These are phyloP conservation scores for Turnix velox DNA, from an alignment of 2,113 vertebrate species.

Conservation along the genomic window DNA sequence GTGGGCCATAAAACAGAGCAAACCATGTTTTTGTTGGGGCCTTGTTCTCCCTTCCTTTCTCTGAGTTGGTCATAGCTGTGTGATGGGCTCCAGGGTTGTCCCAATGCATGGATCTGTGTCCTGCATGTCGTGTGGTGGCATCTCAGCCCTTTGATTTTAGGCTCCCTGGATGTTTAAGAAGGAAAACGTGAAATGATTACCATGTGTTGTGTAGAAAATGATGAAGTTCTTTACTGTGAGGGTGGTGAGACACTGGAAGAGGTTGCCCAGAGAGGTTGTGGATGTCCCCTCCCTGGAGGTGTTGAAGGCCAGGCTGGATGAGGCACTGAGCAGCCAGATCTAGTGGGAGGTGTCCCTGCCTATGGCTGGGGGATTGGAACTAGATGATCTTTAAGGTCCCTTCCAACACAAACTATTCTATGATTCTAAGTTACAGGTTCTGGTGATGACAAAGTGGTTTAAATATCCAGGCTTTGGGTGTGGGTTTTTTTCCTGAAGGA, in stretches of 20 bases:
- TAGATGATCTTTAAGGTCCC: too few relatives aligned
- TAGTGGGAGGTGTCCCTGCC: too few relatives aligned
- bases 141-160: background rate
- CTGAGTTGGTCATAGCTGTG: fast-evolving
- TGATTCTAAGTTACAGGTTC: background rate
- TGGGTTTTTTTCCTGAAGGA: background rate
- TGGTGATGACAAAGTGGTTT: background rate
- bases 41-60: background rate
- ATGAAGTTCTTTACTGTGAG: too few relatives aligned
- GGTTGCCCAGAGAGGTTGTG: too few relatives aligned
- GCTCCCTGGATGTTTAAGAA: background rate
- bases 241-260: too few relatives aligned
- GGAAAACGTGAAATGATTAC: background rate
- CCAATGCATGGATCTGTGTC: fast-evolving
- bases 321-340: too few relatives aligned
- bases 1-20: background rate
- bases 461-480: background rate
- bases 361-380: too few relatives aligned
- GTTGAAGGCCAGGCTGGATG: too few relatives aligned
- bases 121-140: fast-evolving
- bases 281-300: too few relatives aligned
- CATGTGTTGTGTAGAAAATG: fast-evolving
- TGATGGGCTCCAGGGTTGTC: background rate
- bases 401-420: too few relatives aligned
- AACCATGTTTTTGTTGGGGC: background rate